These are phyloP conservation scores for Ariopsis seemanni DNA, from an alignment of 2,113 vertebrate species.

Conservation along the genomic window DNA sequence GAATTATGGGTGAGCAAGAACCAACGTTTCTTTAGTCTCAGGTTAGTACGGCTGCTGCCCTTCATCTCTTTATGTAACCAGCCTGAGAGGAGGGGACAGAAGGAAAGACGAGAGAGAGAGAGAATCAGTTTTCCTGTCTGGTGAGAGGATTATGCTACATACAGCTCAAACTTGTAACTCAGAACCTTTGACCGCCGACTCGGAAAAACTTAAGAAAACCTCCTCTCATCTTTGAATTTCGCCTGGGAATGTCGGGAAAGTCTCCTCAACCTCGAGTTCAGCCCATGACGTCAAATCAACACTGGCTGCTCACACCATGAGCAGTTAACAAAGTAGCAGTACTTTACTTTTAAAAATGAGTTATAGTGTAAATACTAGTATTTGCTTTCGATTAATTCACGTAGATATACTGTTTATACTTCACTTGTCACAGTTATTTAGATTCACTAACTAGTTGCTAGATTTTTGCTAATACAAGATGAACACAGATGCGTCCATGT, in stretches of 20 bases:
- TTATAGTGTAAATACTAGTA: background rate
- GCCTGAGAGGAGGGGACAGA: constrained; percentile 67
- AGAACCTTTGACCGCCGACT: background rate
- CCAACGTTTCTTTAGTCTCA: constrained; percentile 96
- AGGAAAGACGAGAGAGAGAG: background rate
- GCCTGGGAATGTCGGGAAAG: background rate
- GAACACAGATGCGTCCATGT: background rate
- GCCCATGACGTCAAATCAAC: background rate
- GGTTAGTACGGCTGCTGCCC: constrained; percentile 80
- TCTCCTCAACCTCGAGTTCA: background rate
- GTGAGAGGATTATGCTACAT: background rate
- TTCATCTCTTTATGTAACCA: constrained; percentile 96
- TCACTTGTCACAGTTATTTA: no score
- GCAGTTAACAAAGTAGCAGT: background rate
- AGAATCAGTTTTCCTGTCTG: background rate
- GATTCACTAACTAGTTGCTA: background rate
- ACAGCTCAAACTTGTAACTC: background rate
- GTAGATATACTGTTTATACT: no score
- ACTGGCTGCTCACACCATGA: background rate
- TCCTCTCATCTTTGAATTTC: background rate
- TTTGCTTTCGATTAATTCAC: no score
- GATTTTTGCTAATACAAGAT: background rate
- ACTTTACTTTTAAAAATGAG: background rate
- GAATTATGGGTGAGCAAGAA: constrained; percentile 97
- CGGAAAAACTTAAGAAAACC: background rate